These are phyloP conservation scores for Liposcelis brunnea DNA, from an alignment of 2,888 invertebrate genomes.

Conservation along the genomic window DNA sequence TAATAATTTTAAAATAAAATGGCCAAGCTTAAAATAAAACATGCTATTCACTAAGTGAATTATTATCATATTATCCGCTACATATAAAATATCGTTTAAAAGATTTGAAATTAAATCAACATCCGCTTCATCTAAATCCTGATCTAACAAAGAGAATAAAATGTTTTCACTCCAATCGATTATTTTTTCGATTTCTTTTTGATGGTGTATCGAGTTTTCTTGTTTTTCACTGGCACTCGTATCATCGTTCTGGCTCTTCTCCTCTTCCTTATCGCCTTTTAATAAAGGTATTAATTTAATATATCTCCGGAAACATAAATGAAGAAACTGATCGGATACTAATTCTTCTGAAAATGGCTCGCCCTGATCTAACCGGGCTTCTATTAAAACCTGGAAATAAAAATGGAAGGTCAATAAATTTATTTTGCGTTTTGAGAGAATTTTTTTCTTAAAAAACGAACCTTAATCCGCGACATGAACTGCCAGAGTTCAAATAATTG, in stretches of 20 bases:
- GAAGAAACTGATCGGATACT: conserved; percentile 15
- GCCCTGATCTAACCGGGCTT: conserved; percentile 12
- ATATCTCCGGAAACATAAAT: conserved; percentile 13
- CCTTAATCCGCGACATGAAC: conserved; percentile 15
- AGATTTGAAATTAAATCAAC: background rate
- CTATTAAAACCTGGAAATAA: conserved; percentile 13
- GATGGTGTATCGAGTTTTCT: no score
- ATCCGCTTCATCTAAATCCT: background rate
- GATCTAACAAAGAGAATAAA: background rate
- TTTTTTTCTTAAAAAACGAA: conserved; percentile 9
- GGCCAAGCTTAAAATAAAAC: background rate
- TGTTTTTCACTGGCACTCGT: background rate
- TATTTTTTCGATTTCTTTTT: background rate
- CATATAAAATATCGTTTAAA: conserved; percentile 1
- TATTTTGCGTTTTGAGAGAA: background rate
- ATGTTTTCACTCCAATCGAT: background rate
- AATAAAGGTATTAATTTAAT: conserved; percentile 14
- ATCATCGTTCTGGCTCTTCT: background rate
- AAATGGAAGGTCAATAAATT: background rate
- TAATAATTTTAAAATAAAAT: background rate
- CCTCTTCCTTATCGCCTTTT: conserved; percentile 9
- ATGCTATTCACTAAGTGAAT: background rate
- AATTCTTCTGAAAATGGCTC: conserved; percentile 11
- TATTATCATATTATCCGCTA: conserved; percentile 1
- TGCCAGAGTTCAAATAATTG: conserved; percentile 15